phyloP scores from a whole-genome alignment of 2,113 vertebrate genomes.

The Polyodon spathula region DNA sequence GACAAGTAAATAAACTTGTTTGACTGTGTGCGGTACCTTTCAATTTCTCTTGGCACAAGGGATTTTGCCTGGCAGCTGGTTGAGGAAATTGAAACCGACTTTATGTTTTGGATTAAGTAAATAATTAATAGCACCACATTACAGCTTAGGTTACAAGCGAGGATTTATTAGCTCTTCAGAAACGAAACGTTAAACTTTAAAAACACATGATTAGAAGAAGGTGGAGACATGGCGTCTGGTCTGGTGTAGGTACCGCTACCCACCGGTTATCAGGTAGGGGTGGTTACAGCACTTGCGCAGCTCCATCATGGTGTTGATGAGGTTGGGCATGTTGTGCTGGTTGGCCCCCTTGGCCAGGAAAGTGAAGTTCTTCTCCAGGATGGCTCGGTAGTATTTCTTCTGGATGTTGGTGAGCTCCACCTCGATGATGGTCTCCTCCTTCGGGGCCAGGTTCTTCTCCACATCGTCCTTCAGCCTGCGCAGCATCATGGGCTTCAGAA shows the following conservation, averaged over 20 bases:
- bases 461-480: conserved; percentile 92
- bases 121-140: not conserved
- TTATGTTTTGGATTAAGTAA: not conserved
- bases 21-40: too few species aligned
- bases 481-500: conserved; percentile 97
- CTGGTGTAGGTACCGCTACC: not conserved
- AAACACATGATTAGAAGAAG: not conserved
- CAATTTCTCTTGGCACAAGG: too few species aligned
- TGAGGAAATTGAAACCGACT: too few species aligned
- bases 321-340: conserved; percentile 98
- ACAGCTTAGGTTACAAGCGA: too few species aligned
- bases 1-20: too few species aligned
- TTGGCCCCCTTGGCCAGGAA: conserved; percentile 93
- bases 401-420: conserved; percentile 98
- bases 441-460: conserved; percentile 93
- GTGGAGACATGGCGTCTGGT: not conserved
- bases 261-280: conserved; percentile 93
- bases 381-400: conserved; percentile 96
- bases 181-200: conserved; percentile 1
- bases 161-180: too few species aligned
- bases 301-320: conserved; percentile 99
- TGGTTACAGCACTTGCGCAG: conserved; percentile 98
- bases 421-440: conserved; percentile 96
- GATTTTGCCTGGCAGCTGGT: too few species aligned
- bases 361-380: conserved; percentile 95